phyloP scores from a whole-genome alignment of 2,113 vertebrate genomes.

The Xenotilapia longispinis region DNA sequence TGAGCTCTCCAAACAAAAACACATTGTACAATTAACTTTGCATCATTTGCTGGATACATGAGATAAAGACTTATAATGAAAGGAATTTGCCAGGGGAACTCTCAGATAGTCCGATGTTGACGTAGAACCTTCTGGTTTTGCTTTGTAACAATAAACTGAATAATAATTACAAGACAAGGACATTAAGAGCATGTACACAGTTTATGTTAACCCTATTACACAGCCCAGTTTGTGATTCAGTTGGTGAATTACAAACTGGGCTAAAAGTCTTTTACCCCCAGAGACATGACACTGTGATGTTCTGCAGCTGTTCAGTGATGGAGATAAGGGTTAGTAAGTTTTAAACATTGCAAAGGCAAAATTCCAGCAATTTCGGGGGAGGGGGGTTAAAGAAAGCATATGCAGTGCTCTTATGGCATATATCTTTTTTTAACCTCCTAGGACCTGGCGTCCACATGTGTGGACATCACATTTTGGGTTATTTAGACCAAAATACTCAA shows the following conservation, averaged over 20 bases:
- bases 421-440: neutral
- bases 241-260: neutral
- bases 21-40: neutral
- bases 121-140: neutral
- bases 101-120: neutral
- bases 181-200: neutral
- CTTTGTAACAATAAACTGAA: neutral
- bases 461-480: no score
- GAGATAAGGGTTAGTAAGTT: neutral
- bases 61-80: neutral
- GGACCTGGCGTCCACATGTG: no score
- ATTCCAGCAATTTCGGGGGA: neutral
- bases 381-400: neutral
- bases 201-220: neutral
- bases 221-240: neutral
- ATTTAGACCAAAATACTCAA: no score
- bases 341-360: neutral
- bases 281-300: constrained; percentile 21
- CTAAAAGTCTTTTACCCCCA: neutral
- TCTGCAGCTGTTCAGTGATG: constrained; percentile 42
- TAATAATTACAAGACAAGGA: neutral
- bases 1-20: neutral
- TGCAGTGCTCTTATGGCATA: neutral
- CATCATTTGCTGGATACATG: neutral
- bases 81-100: neutral